Evolutionary conservation across 2,888 invertebrate genomes (phyloP), one percentile per base, ranked within the genome.

Genomic region (Lissonota sp.): DNA sequence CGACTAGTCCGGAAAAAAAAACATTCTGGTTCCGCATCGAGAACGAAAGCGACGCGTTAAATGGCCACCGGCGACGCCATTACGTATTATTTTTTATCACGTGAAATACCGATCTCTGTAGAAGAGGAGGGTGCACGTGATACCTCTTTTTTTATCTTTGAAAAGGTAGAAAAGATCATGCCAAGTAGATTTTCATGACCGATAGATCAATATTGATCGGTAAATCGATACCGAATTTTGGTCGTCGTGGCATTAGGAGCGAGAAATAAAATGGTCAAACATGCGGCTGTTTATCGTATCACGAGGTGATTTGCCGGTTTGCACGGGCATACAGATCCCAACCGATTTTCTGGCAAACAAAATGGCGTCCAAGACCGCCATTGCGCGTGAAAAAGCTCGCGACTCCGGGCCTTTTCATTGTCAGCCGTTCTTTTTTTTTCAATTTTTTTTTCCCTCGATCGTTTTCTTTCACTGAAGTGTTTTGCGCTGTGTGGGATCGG

Each of bases 21-120:
- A n/a, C n/a, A n/a, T n/a, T 39, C 12, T 66, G 67, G 71, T 82
- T 82, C 81, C 78, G 81, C 78, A 55, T 82, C 74, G 76, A 64
- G 69, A 63, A 67, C 46, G 66, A 66, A 71, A 69, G 53, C 16
- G 40, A 73, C 42, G 39, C 16, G 39, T 12, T 8, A 8, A 6
- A 8, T 10, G 44, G 44, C 44, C 7, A n/a, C 51, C n/a, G 5
- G 51, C 12, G 39, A 4, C 16, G n/a, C 26, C 42, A 55, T 57
- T 44, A 26, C 40, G 7, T 42, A 7, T 58, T 4, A 44, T 26
- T 26, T 26, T 26, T 26, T 26, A 26, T 26, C 26, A 26, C 26
- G 26, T 26, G 26, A 26, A 26, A 26, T 26, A 26, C 26, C 26
- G 26, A 26, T 26, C 26, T 26, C 26, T 26, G 26, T 3, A 26